Conservation (phyloP, 53 echinoderm and acorn worm species). For the Antedon mediterranea region DNA sequence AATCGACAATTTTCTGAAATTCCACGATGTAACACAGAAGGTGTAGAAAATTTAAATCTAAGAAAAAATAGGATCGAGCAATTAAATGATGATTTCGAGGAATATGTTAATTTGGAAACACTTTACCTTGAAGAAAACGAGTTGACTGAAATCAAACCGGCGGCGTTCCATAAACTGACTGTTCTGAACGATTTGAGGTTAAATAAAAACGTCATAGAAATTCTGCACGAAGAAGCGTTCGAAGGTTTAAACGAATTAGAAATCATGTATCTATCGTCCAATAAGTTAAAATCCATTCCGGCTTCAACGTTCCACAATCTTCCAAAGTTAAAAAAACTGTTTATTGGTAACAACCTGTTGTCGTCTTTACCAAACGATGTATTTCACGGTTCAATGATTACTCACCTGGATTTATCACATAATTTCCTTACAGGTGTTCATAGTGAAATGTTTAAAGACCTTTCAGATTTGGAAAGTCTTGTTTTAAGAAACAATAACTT, state of each 20-base stretch:
- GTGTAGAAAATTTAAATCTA: neutral
- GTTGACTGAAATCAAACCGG: neutral
- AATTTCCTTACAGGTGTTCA: neutral
- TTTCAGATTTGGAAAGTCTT: neutral
- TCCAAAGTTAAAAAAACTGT: neutral
- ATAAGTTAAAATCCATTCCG: neutral
- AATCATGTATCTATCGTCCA: neutral
- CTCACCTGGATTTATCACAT: neutral
- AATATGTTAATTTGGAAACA: neutral
- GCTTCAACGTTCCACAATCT: neutral
- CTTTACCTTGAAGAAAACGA: neutral
- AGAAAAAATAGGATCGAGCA: neutral
- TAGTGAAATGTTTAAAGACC: neutral
- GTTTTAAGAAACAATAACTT: neutral
- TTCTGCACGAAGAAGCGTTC: neutral
- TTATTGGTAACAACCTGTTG: neutral
- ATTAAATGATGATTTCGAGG: neutral
- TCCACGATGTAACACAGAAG: neutral
- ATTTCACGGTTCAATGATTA: neutral
- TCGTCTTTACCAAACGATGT: neutral
- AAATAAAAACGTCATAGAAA: neutral
- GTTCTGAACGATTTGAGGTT: neutral
- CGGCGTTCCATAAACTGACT: neutral
- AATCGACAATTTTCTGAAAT: neutral
- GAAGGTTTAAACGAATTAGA: neutral